These are phyloP conservation scores for Balanococcus diminutus DNA, from an alignment of 2,888 invertebrate genomes.

Conservation along the genomic window DNA sequence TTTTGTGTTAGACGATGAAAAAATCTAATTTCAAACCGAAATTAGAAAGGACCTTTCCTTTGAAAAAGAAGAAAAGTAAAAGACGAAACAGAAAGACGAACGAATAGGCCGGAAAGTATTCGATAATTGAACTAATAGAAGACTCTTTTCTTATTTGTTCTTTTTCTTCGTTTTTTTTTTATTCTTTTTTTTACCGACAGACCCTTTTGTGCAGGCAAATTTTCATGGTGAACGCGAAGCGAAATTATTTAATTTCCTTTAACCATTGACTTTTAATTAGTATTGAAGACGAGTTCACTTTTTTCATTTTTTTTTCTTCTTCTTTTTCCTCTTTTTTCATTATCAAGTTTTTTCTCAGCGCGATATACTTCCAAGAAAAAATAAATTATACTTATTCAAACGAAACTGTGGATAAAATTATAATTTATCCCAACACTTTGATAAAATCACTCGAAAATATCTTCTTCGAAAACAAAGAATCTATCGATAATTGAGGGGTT, in stretches of 20 bases:
- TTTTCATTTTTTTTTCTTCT: neutral
- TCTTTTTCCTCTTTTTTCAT: neutral
- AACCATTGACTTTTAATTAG: conserved; percentile 31
- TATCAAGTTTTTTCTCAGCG: neutral
- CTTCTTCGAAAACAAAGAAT: neutral
- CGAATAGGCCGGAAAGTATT: conserved; percentile 31
- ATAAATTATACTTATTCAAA: neutral
- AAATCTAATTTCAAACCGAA: conserved; percentile 23
- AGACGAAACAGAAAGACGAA: conserved; percentile 27
- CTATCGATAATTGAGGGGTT: neutral
- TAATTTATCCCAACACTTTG: neutral
- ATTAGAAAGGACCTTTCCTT: conserved; percentile 30
- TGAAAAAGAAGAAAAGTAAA: conserved; percentile 14
- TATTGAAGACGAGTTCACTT: conserved; percentile 9
- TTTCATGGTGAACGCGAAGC: conserved; percentile 27
- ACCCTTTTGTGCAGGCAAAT: conserved; percentile 3
- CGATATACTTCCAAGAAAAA: neutral
- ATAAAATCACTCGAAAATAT: neutral
- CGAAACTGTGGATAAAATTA: neutral
- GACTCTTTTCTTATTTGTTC: conserved; percentile 22
- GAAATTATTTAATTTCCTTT: conserved; percentile 31
- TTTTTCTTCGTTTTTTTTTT: neutral
- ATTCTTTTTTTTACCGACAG: neutral
- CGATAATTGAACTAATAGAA: conserved; percentile 31
- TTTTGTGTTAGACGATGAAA: neutral